Percentiles rank a stretch among this genome's conserved stretches.
Evolutionary conservation across 23 tunicate genomes (phyloP).

Genomic region (Aplidium turbinatum): DNA sequence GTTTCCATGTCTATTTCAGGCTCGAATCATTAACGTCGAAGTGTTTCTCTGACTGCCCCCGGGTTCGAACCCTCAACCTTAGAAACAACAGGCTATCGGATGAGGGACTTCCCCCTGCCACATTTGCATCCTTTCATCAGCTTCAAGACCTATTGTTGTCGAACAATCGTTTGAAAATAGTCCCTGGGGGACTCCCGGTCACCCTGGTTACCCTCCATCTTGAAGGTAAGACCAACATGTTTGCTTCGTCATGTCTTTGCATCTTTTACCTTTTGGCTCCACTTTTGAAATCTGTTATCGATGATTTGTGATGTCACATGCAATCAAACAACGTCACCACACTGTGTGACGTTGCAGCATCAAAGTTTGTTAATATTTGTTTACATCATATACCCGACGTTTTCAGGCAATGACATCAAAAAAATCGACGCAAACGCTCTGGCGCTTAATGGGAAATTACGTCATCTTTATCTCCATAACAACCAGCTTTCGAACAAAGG

Average conservation of each 20-base stretch:
- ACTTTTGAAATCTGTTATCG: too few species aligned
- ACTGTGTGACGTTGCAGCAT: too few species aligned
- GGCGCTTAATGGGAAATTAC: constrained; percentile 15
- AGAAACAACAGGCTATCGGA: constrained; percentile 40
- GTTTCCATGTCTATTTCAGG: constrained; percentile 15
- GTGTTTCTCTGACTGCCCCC: constrained; percentile 52
- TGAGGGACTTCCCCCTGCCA: constrained; percentile 33
- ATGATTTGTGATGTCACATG: too few species aligned
- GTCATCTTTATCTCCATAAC: constrained; percentile 65
- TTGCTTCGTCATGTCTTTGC: too few species aligned
- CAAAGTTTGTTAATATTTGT: too few species aligned
- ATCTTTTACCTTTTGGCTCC: too few species aligned
- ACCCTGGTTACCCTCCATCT: constrained; percentile 42
- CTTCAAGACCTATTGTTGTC: constrained; percentile 50
- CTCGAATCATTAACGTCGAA: too few species aligned
- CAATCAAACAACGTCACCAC: too few species aligned
- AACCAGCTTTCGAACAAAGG: constrained; percentile 43
- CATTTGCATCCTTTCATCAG: constrained; percentile 34
- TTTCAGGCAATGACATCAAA: constrained; percentile 57
- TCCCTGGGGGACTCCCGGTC: constrained; percentile 59
- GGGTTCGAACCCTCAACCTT: constrained; percentile 51
- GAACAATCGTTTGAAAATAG: constrained; percentile 35
- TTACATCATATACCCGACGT: neutral
- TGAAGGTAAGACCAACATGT: constrained; percentile 48
- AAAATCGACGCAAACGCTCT: constrained; percentile 44